phyloP scores from a whole-genome alignment of 2,113 vertebrate species.

The Periophthalmodon schlosseri region DNA sequence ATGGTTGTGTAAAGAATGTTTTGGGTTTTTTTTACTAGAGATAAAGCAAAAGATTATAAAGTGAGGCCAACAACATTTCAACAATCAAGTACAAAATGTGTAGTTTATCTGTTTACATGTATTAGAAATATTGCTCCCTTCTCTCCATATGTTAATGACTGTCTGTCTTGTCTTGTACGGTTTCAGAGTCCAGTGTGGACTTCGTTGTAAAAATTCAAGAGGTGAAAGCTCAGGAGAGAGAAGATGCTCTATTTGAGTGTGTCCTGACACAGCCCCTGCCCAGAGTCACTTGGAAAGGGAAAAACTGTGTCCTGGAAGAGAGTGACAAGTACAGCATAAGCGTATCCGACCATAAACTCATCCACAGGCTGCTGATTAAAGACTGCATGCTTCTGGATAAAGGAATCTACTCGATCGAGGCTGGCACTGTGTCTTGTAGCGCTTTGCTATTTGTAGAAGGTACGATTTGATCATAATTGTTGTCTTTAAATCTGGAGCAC shows the following conservation, averaged over 20 bases:
- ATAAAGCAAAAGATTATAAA: too few relatives aligned
- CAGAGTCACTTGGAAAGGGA: slow-evolving; percentile 77
- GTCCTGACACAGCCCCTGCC: slow-evolving; percentile 75
- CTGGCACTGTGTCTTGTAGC: slow-evolving; percentile 75
- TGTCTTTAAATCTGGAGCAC: not conserved
- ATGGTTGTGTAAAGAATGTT: too few relatives aligned
- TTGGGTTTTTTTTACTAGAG: too few relatives aligned
- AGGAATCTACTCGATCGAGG: slow-evolving; percentile 80
- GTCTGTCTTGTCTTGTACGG: not conserved
- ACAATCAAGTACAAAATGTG: too few relatives aligned
- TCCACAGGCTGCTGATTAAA: slow-evolving; percentile 80
- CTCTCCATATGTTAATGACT: not conserved
- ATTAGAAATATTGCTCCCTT: too few relatives aligned
- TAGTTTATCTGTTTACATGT: too few relatives aligned
- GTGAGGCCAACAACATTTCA: too few relatives aligned
- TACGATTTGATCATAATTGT: slow-evolving; percentile 33
- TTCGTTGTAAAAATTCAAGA: slow-evolving; percentile 77
- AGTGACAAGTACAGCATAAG: slow-evolving; percentile 76
- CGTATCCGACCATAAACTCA: slow-evolving; percentile 78
- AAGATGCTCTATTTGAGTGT: slow-evolving; percentile 78
- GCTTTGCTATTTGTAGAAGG: slow-evolving; percentile 86
- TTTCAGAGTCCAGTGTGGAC: slow-evolving; percentile 75
- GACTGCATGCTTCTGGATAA: slow-evolving; percentile 72
- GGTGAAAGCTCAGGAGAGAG: slow-evolving; percentile 68
- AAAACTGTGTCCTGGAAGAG: slow-evolving; percentile 62